Percentiles rank a stretch among this genome's conserved stretches.
These are phyloP conservation scores for Clistopyga incitator DNA, from an alignment of 2,888 invertebrate genomes.

Conservation along the genomic window DNA sequence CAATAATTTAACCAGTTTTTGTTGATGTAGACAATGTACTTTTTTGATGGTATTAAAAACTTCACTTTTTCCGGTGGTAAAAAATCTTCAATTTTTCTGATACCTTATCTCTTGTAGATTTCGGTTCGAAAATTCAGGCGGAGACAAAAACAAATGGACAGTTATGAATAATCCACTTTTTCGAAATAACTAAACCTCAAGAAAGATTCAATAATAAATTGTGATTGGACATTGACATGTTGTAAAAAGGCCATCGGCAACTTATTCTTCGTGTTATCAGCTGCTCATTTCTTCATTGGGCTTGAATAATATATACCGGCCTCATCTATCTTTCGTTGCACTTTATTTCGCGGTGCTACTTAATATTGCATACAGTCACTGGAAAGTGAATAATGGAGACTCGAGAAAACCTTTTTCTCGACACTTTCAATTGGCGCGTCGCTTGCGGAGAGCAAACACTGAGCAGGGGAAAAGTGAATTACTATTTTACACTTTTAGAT, in stretches of 20 bases:
- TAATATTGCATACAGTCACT: conserved; percentile 28
- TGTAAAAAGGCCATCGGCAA: not conserved
- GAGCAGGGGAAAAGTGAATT: conserved; percentile 34
- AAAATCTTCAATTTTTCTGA: too few species aligned
- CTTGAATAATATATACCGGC: not conserved
- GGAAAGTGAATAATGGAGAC: conserved; percentile 16
- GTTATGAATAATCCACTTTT: too few species aligned
- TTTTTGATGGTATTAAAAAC: too few species aligned
- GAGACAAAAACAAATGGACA: too few species aligned
- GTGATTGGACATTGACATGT: too few species aligned
- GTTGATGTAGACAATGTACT: too few species aligned
- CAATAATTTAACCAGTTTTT: too few species aligned
- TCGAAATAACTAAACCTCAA: too few species aligned
- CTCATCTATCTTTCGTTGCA: conserved; percentile 10
- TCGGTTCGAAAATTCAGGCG: too few species aligned
- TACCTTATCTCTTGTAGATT: too few species aligned
- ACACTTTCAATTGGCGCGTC: conserved; percentile 38
- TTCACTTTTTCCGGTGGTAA: too few species aligned
- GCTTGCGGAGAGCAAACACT: conserved; percentile 21
- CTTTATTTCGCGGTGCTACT: not conserved
- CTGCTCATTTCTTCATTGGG: not conserved
- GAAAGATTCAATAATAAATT: too few species aligned
- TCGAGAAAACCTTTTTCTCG: conserved; percentile 23
- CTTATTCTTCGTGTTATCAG: not conserved
- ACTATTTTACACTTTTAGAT: conserved; percentile 33